Conservation (phyloP, 2,113 vertebrate species). For the Lichenostomus cassidix region DNA sequence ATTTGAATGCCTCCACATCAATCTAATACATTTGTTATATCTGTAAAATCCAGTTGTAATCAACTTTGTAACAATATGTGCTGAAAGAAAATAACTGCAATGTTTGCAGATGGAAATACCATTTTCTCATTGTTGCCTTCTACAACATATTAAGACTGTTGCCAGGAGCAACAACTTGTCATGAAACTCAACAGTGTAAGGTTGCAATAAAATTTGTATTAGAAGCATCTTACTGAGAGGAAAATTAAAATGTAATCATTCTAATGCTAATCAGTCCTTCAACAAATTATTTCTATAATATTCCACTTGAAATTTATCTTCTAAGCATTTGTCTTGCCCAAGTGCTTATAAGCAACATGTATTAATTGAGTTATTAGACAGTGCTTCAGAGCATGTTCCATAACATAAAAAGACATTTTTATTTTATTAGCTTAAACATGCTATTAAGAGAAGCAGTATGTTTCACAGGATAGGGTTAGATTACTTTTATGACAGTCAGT, state of each 20-base stretch:
- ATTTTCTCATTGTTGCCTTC: slow-evolving; percentile 38
- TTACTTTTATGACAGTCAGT: neutral
- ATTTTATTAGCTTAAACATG: neutral
- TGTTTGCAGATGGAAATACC: slow-evolving; percentile 38
- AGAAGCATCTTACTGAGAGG: slow-evolving; percentile 4
- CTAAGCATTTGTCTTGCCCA: slow-evolving; percentile 8
- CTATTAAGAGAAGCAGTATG: neutral
- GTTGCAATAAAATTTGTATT: slow-evolving; percentile 48
- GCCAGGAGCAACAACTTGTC: slow-evolving; percentile 69
- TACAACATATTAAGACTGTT: slow-evolving; percentile 42
- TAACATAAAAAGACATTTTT: neutral
- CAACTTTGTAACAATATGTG: neutral
- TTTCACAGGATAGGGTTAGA: neutral
- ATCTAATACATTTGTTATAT: neutral
- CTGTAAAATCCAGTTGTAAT: slow-evolving; percentile 20
- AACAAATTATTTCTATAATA: slow-evolving; percentile 27
- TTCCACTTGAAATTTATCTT: slow-evolving; percentile 1
- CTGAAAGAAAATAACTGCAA: slow-evolving; percentile 17
- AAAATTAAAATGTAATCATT: slow-evolving; percentile 41
- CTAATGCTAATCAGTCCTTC: neutral
- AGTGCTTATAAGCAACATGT: neutral
- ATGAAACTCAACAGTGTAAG: slow-evolving; percentile 14
- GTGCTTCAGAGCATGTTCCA: neutral
- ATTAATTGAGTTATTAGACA: neutral
- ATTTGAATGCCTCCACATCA: neutral